Evolutionary conservation across 2,888 invertebrate genomes (phyloP).

Genomic region (Rhamnusium bicolor): DNA sequence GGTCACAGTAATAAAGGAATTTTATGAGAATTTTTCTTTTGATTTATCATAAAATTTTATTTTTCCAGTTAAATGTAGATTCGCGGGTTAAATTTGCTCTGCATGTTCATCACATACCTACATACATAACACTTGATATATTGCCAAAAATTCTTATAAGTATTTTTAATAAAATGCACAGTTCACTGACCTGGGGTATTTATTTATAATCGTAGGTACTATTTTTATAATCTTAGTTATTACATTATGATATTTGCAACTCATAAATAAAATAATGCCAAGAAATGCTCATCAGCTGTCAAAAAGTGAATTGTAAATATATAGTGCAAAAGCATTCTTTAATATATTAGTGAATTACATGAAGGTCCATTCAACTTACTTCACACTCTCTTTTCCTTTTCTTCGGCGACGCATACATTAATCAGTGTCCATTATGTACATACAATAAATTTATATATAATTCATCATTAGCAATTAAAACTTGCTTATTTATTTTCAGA

Average conservation of each 20-base stretch:
- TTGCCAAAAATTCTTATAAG: not conserved
- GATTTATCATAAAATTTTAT: too few species aligned
- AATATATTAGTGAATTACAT: not conserved
- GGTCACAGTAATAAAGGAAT: too few species aligned
- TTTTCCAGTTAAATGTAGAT: too few species aligned
- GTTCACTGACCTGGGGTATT: not conserved
- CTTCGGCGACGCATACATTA: too few species aligned
- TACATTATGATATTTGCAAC: not conserved
- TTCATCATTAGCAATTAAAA: too few species aligned
- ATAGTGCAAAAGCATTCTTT: not conserved
- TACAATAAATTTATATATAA: too few species aligned
- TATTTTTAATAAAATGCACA: not conserved
- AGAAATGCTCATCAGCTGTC: not conserved
- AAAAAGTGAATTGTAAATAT: not conserved
- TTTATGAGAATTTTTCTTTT: too few species aligned
- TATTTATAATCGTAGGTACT: not conserved
- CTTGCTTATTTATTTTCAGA: too few species aligned
- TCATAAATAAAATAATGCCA: not conserved
- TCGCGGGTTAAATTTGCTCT: too few species aligned
- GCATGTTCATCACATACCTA: not conserved
- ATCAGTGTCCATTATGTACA: too few species aligned
- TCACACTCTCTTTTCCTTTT: too few species aligned
- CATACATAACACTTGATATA: not conserved
- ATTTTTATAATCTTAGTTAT: not conserved
- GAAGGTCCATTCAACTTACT: not conserved